Conservation (phyloP, 2,797 vertebrate species). For the Staurois parvus region DNA sequence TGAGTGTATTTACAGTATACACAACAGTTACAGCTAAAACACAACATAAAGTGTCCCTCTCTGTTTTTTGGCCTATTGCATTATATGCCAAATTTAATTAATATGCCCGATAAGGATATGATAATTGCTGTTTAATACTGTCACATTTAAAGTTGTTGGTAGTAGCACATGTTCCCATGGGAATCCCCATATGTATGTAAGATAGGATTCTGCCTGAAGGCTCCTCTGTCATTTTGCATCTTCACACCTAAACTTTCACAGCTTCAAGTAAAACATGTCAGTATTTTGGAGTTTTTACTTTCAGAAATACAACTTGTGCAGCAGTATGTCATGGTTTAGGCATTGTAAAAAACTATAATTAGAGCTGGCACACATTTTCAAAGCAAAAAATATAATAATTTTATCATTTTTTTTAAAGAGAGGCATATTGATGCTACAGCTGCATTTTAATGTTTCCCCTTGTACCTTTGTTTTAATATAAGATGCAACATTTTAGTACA, state of each 20-base stretch:
- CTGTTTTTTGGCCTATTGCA: background rate
- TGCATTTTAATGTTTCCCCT: background rate
- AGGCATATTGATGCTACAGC: background rate
- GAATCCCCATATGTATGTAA: slow-evolving; percentile 26
- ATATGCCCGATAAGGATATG: background rate
- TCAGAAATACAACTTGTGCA: background rate
- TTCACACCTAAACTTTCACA: slow-evolving; percentile 16
- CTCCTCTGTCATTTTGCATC: slow-evolving; percentile 21
- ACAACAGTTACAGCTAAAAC: no score
- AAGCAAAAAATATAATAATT: background rate
- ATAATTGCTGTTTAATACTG: background rate
- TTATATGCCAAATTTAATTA: background rate
- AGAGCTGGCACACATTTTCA: background rate
- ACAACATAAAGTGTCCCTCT: background rate
- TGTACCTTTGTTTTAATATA: background rate
- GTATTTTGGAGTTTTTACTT: background rate
- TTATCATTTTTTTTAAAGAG: background rate
- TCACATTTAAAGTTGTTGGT: slow-evolving; percentile 10
- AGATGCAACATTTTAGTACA: background rate
- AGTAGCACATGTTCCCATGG: slow-evolving; percentile 7
- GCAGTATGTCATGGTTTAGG: background rate
- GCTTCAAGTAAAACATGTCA: slow-evolving; percentile 10
- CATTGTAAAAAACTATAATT: background rate
- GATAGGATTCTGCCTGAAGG: slow-evolving; percentile 26
- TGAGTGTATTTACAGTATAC: no score